Evolutionary conservation across 2,888 invertebrate species (phyloP), one percentile per base, ranked within the genome.

Genomic region (Cyrtodaria siliqua): DNA sequence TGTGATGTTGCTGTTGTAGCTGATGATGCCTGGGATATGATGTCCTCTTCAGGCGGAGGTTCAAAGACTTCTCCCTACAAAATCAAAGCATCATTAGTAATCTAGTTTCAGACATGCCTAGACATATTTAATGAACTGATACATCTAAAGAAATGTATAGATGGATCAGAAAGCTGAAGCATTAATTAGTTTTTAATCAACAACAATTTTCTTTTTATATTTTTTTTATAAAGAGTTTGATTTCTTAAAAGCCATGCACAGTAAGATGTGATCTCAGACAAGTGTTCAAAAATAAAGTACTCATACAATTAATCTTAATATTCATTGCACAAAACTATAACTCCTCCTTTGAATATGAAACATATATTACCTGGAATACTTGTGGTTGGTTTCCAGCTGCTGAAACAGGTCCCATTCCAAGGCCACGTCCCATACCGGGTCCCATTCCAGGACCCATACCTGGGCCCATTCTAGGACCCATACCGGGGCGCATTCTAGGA

Each of bases 21-120:
- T 24, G 53, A 18, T 27, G 72, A 29, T 55, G 64, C 33, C 40
- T 61, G 20, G 50, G 20, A 62, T 79, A 8, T 33, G 33, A 33
- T 12, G 40, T 71, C 67, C n/a, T 66, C 66, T 66, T 79, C 66
- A 14, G 79, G 70, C 9, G 72, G 72, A 9, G 79, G 70, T 16
- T 74, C 74, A 68, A 74, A 79, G 8, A 79, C 79, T 59, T 79
- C 79, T 61, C 79, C 79, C 79, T 78, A 24, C 24, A 33, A 33
- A 33, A n/a, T n/a, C 33, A 33, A 8, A 33, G 33, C 33, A n/a
- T n/a, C n/a, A n/a, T n/a, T n/a, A n/a, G n/a, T n/a, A n/a, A n/a
- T n/a, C n/a, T n/a, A n/a, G n/a, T n/a, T n/a, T n/a, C n/a, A n/a
- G n/a, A n/a, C n/a, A n/a, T n/a, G n/a, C n/a, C n/a, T n/a, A n/a